These are phyloP conservation scores for Hylaea fasciaria DNA, from an alignment of 2,888 invertebrate genomes.

Conservation along the genomic window DNA sequence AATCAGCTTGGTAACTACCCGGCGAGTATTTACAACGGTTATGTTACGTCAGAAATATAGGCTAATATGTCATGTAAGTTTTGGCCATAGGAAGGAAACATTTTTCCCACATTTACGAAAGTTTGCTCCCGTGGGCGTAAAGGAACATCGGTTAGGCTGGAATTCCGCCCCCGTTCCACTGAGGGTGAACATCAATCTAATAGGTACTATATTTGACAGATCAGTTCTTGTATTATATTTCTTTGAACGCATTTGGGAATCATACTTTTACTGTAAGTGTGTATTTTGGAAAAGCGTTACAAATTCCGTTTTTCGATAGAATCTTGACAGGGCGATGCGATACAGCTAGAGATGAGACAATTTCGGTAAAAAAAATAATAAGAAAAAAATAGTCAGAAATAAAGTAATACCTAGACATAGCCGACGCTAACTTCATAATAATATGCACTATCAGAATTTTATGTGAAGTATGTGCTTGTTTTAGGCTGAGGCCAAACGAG, in stretches of 20 bases:
- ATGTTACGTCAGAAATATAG: slow-evolving; percentile 4
- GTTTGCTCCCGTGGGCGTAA: slow-evolving; percentile 37
- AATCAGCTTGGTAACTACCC: too few species aligned
- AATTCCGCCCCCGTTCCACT: slow-evolving; percentile 43
- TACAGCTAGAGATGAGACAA: too few species aligned
- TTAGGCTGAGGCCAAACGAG: too few species aligned
- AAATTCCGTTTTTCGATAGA: background rate
- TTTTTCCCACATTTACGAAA: slow-evolving; percentile 38
- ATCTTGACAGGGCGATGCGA: too few species aligned
- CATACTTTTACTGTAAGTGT: slow-evolving; percentile 23
- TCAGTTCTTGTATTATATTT: slow-evolving; percentile 62
- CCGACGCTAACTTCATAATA: too few species aligned
- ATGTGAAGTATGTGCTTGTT: too few species aligned
- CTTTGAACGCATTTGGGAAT: slow-evolving; percentile 50
- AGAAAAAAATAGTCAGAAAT: too few species aligned
- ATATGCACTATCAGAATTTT: too few species aligned
- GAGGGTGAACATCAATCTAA: slow-evolving; percentile 66
- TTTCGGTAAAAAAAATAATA: too few species aligned
- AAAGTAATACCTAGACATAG: too few species aligned
- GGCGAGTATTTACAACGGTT: background rate
- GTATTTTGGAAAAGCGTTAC: background rate
- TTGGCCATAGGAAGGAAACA: slow-evolving; percentile 29
- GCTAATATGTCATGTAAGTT: slow-evolving; percentile 40
- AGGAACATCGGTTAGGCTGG: slow-evolving; percentile 38
- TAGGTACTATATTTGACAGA: slow-evolving; percentile 63